Evolutionary conservation across 2,888 invertebrate species (phyloP), one percentile per base, ranked within the genome.

Genomic region (Rugalucina vietnamica): DNA sequence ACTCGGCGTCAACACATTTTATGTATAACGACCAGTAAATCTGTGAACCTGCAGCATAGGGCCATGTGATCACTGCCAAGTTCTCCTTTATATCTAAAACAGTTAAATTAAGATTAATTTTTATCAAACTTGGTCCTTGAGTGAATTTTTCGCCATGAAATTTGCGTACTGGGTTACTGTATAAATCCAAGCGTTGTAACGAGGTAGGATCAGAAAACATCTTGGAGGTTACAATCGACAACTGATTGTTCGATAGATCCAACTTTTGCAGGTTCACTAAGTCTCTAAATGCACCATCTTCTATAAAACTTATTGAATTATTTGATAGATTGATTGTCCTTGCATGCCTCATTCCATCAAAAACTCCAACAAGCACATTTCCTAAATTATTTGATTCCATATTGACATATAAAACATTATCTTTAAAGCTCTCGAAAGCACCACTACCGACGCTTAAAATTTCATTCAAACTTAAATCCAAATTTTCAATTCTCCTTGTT

Each of bases 351-450:
- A 93, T 92, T 50, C 90, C 90, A 12, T 90, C 82, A 72, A 93
- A 90, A 85, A 90, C 87, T 34, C 91, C 93, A 36, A 80, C 78
- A 71, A 91, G 81, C 12, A 93, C 69, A 49, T 84, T 79, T n/a
- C 70, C 81, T 39, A 91, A 73, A 29, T 78, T 37, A 50, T 91
- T 91, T 3, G 77, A 84, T 8, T 83, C 50, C 12, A 92, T 57
- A 50, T 90, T 79, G 12, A 93, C 69, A 14, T 87, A 81, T 77
- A 90, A 90, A n/a, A 91, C 82, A 37, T 86, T 88, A 50, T 91
- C 90, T 27, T 87, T 76, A 70, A 92, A 90, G 81, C 90, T 91
- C 69, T 91, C 89, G 83, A 93, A 92, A 12, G 91, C 89, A 24
- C 90, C 90, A 3, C 88, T 88, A 34, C 78, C 75, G 36, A 93